Conservation (phyloP, 2,797 vertebrate species). For the Fistularia tabacaria region DNA sequence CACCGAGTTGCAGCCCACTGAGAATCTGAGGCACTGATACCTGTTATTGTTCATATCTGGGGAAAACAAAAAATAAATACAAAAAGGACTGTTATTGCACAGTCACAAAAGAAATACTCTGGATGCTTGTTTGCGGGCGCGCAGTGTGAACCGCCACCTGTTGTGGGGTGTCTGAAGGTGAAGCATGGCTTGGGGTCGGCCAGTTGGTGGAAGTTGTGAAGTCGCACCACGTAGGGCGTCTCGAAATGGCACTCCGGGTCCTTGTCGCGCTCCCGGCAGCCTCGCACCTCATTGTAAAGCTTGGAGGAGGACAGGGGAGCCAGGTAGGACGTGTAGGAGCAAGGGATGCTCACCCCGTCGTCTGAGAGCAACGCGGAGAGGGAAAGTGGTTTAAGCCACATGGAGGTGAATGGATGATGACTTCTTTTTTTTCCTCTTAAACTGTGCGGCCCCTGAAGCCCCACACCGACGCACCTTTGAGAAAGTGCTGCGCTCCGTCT, state of each 20-base stretch:
- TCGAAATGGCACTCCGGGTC: conserved; percentile 92
- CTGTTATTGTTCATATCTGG: conserved; percentile 90
- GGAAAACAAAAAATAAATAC: conserved; percentile 3
- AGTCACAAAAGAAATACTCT: no score
- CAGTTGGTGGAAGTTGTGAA: conserved; percentile 93
- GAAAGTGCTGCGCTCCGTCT: conserved; percentile 88
- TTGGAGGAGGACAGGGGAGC: conserved; percentile 93
- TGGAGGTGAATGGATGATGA: conserved; percentile 13
- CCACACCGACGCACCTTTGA: conserved; percentile 76
- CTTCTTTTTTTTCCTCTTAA: neutral
- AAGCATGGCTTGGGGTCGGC: conserved; percentile 87
- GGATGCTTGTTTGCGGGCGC: no score
- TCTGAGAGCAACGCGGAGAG: conserved; percentile 53
- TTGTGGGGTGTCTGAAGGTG: conserved; percentile 84
- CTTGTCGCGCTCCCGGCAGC: conserved; percentile 89
- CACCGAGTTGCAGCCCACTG: conserved; percentile 83
- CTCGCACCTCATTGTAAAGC: conserved; percentile 91
- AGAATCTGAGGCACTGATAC: conserved; percentile 84
- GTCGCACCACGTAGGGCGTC: conserved; percentile 89
- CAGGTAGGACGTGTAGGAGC: conserved; percentile 87
- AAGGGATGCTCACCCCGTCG: conserved; percentile 87
- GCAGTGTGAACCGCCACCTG: conserved; percentile 38
- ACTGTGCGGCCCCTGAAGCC: neutral
- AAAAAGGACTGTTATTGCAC: no score
- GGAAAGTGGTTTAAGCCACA: conserved; percentile 19